These are phyloP conservation scores for Tolmerus cingulatus DNA, from an alignment of 2,888 invertebrate species.

Conservation along the genomic window DNA sequence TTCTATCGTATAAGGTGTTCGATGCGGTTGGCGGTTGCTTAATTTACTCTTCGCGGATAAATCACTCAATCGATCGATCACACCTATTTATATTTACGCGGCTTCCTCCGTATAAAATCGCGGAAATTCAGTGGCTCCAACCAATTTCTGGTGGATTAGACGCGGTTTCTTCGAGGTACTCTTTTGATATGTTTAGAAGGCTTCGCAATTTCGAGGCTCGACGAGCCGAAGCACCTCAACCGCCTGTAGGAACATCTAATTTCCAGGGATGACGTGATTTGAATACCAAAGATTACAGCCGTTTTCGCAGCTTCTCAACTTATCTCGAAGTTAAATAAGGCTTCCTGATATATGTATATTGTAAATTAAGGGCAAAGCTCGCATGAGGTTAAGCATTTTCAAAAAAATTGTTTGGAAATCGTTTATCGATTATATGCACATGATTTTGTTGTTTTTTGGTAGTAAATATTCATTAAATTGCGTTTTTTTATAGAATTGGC, in stretches of 20 bases:
- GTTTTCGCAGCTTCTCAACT: background rate
- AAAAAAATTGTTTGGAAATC: background rate
- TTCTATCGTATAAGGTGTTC: background rate
- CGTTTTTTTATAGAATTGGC: background rate
- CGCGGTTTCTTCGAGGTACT: conserved; percentile 9
- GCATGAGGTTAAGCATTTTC: background rate
- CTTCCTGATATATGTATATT: background rate
- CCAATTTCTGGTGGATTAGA: conserved; percentile 36
- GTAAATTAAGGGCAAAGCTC: conserved; percentile 1
- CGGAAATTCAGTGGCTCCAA: conserved; percentile 23
- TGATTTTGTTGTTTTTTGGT: background rate
- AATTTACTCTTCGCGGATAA: background rate
- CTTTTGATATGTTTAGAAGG: background rate
- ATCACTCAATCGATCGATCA: conserved; percentile 34
- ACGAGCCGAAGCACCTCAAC: background rate
- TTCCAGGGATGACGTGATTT: background rate
- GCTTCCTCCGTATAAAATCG: background rate
- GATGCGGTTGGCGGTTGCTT: background rate
- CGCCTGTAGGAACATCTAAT: conserved; percentile 7
- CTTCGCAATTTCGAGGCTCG: background rate
- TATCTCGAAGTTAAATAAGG: background rate
- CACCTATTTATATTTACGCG: background rate
- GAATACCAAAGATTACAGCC: conserved; percentile 10
- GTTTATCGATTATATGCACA: background rate
- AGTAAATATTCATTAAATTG: background rate